phyloP scores from a whole-genome alignment of 2,113 vertebrate species.

The Neogale vison region DNA sequence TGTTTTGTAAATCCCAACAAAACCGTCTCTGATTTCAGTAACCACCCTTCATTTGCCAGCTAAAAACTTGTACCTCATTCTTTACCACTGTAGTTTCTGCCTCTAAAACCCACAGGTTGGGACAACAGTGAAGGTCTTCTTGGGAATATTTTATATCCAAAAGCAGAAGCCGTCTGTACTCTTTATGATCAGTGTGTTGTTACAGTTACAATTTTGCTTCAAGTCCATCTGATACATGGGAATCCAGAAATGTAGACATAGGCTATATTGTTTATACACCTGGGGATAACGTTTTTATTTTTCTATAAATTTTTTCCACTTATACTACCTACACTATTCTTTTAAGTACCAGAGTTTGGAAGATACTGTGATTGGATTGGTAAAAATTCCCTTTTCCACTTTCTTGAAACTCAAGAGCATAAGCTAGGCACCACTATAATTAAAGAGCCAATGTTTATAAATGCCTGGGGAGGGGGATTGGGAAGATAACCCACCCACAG shows the following conservation, averaged over 20 bases:
- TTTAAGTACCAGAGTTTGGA: background rate
- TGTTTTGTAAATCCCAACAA: background rate
- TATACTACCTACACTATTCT: background rate
- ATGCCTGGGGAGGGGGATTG: background rate
- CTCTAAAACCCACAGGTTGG: background rate
- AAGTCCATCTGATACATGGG: background rate
- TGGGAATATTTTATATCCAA: background rate
- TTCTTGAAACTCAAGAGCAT: slow-evolving; percentile 36
- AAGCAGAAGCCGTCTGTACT: background rate
- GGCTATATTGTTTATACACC: background rate
- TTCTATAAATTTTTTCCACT: background rate
- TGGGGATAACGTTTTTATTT: background rate
- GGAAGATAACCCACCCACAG: background rate
- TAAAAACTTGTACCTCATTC: background rate
- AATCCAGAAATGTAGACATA: background rate
- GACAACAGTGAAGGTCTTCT: background rate
- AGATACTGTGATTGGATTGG: background rate
- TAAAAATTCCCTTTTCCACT: background rate
- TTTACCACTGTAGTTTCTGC: background rate
- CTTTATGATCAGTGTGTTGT: no score
- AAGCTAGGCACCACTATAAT: background rate
- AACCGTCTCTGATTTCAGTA: background rate
- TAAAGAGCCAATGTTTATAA: slow-evolving; percentile 1
- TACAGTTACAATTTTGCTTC: background rate
- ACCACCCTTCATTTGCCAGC: background rate